Percentiles rank a stretch among this genome's conserved stretches.
Conservation (phyloP, 2,113 vertebrate genomes). For the Chaetops frenatus region DNA sequence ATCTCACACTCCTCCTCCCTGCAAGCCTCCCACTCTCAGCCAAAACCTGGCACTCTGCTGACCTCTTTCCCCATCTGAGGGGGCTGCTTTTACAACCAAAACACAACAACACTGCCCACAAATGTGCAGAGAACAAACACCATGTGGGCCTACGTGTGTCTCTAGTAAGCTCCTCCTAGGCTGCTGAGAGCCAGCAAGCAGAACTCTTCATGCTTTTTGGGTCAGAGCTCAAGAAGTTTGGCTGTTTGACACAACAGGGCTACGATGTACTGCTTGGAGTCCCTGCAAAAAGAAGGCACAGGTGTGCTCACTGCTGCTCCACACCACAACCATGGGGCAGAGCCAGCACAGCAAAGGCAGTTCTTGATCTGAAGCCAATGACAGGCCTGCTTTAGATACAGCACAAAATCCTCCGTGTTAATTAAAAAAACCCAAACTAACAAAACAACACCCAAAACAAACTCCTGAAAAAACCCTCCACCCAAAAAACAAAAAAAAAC, state of each 20-base stretch:
- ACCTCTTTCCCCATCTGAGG: not conserved
- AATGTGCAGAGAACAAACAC: not conserved
- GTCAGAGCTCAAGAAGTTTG: not conserved
- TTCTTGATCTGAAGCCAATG: not conserved
- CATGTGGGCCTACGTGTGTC: not conserved
- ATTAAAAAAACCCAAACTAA: not conserved
- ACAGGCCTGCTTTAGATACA: not conserved
- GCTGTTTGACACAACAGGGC: not conserved
- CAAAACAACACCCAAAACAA: not conserved
- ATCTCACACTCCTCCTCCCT: not conserved
- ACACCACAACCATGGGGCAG: not conserved
- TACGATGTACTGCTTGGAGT: not conserved
- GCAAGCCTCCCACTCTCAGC: not conserved
- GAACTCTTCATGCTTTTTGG: not conserved
- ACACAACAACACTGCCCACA: slow-evolving; percentile 24
- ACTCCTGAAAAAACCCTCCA: not conserved
- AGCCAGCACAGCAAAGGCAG: fast-evolving
- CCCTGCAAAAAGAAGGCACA: not conserved
- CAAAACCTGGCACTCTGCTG: not conserved
- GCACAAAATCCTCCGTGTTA: not conserved
- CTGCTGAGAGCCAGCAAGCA: not conserved
- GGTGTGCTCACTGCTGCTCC: not conserved
- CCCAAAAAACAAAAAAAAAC: not conserved
- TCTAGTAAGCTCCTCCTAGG: not conserved
- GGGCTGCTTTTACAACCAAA: slow-evolving; percentile 1